These are phyloP conservation scores for Platycheirus rosarum DNA, from an alignment of 2,888 invertebrate species.

Conservation along the genomic window DNA sequence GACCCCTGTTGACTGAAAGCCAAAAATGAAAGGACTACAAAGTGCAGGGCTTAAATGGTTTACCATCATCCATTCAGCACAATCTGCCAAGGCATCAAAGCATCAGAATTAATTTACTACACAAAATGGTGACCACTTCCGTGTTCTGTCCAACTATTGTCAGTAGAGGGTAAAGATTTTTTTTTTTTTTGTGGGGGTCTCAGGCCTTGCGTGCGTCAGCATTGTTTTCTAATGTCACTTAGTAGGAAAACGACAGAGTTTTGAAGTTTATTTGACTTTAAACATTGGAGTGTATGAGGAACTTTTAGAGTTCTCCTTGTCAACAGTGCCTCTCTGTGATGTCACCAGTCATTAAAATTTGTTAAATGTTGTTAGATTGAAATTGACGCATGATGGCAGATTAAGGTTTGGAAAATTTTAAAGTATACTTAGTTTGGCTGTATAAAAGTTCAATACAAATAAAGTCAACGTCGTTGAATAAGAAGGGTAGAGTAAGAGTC, in stretches of 20 bases:
- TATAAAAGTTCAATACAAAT: too few species aligned
- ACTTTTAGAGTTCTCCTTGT: not conserved
- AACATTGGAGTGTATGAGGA: not conserved
- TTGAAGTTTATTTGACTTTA: constrained; percentile 21
- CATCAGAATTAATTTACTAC: constrained; percentile 56
- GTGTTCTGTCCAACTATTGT: constrained; percentile 21
- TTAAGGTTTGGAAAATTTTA: not conserved
- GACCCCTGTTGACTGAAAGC: not conserved
- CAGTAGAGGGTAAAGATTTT: not conserved
- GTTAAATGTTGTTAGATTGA: not conserved
- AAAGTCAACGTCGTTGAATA: too few species aligned
- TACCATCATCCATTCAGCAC: constrained; percentile 32
- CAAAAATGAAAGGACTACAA: constrained; percentile 8
- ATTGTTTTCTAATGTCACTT: constrained; percentile 14
- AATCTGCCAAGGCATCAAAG: constrained; percentile 34
- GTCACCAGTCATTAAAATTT: not conserved
- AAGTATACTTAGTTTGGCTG: too few species aligned
- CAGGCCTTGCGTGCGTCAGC: not conserved
- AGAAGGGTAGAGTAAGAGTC: too few species aligned
- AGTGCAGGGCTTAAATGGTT: constrained; percentile 27
- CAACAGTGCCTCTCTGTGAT: not conserved
- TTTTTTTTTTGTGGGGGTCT: not conserved
- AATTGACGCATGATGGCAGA: not conserved
- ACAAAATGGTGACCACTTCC: constrained; percentile 40
- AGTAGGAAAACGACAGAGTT: constrained; percentile 2